Evolutionary conservation across 2,797 vertebrate genomes (phyloP).

Genomic region (Masticophis lateralis): DNA sequence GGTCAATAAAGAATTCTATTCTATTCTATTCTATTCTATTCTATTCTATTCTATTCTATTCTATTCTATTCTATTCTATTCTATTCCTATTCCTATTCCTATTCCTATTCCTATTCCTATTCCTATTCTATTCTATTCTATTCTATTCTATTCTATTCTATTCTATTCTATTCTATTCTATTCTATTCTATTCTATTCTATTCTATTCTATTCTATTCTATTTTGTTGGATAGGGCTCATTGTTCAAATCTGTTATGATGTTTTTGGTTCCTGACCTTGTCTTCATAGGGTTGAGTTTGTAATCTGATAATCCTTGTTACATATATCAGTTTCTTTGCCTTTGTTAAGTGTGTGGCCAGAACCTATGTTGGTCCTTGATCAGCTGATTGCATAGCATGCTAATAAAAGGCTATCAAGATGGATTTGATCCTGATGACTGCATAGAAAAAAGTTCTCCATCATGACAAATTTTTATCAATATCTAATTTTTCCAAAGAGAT

Average conservation of each 20-base stretch:
- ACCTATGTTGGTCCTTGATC: not conserved
- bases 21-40: no score
- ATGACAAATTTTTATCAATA: not conserved
- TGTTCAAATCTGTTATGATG: not conserved
- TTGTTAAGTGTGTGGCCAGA: not conserved
- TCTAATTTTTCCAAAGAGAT: not conserved
- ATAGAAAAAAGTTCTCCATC: not conserved
- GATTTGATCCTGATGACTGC: not conserved
- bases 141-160: no score
- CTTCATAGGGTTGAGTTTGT: not conserved
- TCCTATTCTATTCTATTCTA: no score
- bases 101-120: no score
- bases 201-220: no score
- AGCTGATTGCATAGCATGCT: not conserved
- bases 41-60: no score
- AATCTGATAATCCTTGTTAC: not conserved
- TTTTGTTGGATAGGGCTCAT: not conserved
- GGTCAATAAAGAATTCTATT: no score
- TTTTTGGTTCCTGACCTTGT: not conserved
- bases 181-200: no score
- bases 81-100: no score
- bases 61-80: no score
- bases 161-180: no score
- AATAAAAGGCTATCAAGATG: not conserved
- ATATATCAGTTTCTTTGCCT: not conserved